Evolutionary conservation across 2,797 vertebrate species (phyloP).

Genomic region (Sebastes taczanowskii): DNA sequence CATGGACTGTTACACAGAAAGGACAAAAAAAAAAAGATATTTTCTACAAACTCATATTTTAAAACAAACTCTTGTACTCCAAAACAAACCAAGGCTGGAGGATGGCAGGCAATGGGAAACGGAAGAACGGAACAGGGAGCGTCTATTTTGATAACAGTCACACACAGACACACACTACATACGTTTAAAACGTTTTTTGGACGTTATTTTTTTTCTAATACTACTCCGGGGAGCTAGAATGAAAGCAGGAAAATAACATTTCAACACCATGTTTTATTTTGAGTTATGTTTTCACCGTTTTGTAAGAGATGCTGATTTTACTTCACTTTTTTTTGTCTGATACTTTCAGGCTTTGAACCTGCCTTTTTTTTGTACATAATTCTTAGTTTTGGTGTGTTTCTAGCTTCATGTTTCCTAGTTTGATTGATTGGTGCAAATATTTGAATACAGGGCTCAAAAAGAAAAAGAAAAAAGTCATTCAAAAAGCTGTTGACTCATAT

Average conservation of each 20-base stretch:
- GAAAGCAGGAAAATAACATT: slow-evolving; percentile 69
- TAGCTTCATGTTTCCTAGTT: slow-evolving; percentile 27
- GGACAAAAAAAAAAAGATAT: slow-evolving; percentile 52
- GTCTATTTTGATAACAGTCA: slow-evolving; percentile 81
- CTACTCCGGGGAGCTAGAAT: slow-evolving; percentile 55
- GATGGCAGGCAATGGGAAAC: slow-evolving; percentile 33
- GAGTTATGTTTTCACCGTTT: slow-evolving; percentile 61
- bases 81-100: slow-evolving; percentile 59
- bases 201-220: slow-evolving; percentile 58
- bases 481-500: slow-evolving; percentile 26
- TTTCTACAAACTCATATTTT: slow-evolving; percentile 71
- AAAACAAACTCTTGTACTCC: slow-evolving; percentile 65
- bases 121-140: slow-evolving; percentile 61
- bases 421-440: slow-evolving; percentile 51
- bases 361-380: slow-evolving; percentile 71
- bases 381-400: slow-evolving; percentile 41
- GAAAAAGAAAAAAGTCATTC: slow-evolving; percentile 21
- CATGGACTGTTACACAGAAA: slow-evolving; percentile 63
- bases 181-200: slow-evolving; percentile 50
- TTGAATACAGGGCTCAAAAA: slow-evolving; percentile 21
- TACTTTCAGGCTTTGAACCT: slow-evolving; percentile 53
- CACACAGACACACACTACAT: slow-evolving; percentile 41
- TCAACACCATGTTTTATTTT: slow-evolving; percentile 69
- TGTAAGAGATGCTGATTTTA: slow-evolving; percentile 61
- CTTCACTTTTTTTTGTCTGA: slow-evolving; percentile 41